These are phyloP conservation scores for Philopotamus ludificatus DNA, from an alignment of 1,140 invertebrate genomes.

Conservation along the genomic window DNA sequence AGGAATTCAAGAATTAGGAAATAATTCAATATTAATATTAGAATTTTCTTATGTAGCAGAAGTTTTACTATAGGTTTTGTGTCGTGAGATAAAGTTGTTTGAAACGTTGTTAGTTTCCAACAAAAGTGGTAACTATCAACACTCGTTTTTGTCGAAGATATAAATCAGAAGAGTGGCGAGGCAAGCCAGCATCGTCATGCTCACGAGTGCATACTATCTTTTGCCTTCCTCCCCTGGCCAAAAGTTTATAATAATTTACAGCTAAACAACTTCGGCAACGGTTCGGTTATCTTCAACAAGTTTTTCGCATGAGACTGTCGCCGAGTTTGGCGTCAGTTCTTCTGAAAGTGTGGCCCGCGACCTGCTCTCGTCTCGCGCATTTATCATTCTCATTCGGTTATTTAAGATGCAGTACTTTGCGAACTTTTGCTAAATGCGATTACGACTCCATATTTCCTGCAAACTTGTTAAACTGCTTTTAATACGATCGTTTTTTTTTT, in stretches of 20 bases:
- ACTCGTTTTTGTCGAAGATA: not conserved
- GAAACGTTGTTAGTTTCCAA: too few species aligned
- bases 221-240: constrained; percentile 13
- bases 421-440: too few species aligned
- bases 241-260: constrained; percentile 32
- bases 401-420: too few species aligned
- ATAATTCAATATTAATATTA: too few species aligned
- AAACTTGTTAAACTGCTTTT: too few species aligned
- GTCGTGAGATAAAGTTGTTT: too few species aligned
- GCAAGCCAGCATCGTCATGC: constrained; percentile 13
- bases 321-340: not conserved
- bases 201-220: constrained; percentile 24
- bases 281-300: constrained; percentile 24
- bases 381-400: not conserved
- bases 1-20: too few species aligned
- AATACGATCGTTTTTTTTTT: too few species aligned
- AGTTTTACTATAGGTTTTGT: too few species aligned
- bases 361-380: not conserved
- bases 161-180: constrained; percentile 1
- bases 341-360: not conserved
- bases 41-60: too few species aligned
- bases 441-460: too few species aligned
- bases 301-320: constrained; percentile 4
- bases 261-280: constrained; percentile 23
- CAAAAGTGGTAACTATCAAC: too few species aligned